Base-by-base conservation (phyloP, 2,797 vertebrate species). In the Benthosema pterotum region DNA sequence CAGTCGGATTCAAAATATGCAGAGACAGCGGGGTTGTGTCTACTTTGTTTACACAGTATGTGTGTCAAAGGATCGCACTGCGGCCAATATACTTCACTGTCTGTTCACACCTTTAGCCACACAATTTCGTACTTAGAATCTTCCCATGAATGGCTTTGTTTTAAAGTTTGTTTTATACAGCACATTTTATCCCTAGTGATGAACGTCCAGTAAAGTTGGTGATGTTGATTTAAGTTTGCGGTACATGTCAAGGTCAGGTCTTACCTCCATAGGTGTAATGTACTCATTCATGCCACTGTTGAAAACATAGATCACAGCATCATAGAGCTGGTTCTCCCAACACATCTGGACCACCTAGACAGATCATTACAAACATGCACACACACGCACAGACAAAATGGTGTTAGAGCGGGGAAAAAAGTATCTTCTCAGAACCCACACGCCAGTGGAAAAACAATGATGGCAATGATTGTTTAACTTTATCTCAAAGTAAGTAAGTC, bases 251-350 rank as follows among this genome's bases (percentile, higher is more conserved):
- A n/a, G 19, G 51, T 62, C 17, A 11, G 52, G 46, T 38, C 52
- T 65, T 91, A 97, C 97, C 95, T 99, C 96, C 96, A 99, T 96
- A 1, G 97, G 97, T 63, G 93, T 96, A 43, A 98, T 94, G 82
- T 96, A 99, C 77, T 99, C 97, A 45, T 98, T 99, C 93, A 96
- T 98, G 1, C 97, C 97, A 4, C 95, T 95, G 91, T 97, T 99
- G 82, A 96, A 99, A 52, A 98, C 94, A 0, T 98, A 99, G 80
- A 99, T 95, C 95, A 99, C 95, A 38, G 96, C 97, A 83, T 99
- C 97, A 14, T 97, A 96, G 0, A 99, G 93, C 18, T 79, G 93
- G 80, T 98, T 96, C 67, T 96, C 94, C 97, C 97, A 99, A 77
- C 96, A 99, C 51, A 98, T 93, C 12, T 94, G 92, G 67, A 99